Conservation (phyloP, 2,797 vertebrate species). For the Kryptopterus vitreolus region DNA sequence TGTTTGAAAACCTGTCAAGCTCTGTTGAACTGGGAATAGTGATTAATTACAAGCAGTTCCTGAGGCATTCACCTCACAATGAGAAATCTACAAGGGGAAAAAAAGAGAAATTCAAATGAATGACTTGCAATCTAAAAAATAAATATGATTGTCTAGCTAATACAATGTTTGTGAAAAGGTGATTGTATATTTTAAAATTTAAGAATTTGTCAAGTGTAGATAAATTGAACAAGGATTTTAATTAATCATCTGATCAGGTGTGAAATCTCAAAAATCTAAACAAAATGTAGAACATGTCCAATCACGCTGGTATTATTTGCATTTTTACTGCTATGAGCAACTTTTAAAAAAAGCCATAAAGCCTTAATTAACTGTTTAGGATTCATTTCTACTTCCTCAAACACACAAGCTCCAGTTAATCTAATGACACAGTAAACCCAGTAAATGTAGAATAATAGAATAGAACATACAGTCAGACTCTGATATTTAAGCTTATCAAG, state of each 20-base stretch:
- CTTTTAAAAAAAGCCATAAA: background rate
- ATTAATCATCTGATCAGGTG: no score
- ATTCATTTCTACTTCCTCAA: background rate
- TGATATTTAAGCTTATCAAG: background rate
- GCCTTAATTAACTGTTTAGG: background rate
- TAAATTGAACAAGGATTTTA: background rate
- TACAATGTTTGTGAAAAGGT: no score
- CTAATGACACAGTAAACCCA: background rate
- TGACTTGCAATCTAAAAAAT: background rate
- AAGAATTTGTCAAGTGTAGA: background rate
- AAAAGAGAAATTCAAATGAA: slow-evolving; percentile 10
- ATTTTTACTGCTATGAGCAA: background rate
- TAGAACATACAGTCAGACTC: background rate
- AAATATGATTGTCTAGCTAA: background rate
- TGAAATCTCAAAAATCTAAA: background rate
- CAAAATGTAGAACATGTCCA: background rate
- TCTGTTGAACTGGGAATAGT: slow-evolving; percentile 34
- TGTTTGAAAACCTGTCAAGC: slow-evolving; percentile 27
- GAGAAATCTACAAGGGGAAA: slow-evolving; percentile 23
- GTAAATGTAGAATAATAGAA: background rate
- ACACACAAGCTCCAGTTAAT: background rate
- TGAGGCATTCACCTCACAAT: slow-evolving; percentile 38
- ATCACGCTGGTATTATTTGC: background rate
- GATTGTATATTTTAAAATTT: no score
- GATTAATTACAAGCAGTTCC: slow-evolving; percentile 40